Percentiles rank a stretch among this genome's conserved stretches.
These are phyloP conservation scores for Allobates femoralis DNA, from an alignment of 2,797 vertebrate species.

Conservation along the genomic window DNA sequence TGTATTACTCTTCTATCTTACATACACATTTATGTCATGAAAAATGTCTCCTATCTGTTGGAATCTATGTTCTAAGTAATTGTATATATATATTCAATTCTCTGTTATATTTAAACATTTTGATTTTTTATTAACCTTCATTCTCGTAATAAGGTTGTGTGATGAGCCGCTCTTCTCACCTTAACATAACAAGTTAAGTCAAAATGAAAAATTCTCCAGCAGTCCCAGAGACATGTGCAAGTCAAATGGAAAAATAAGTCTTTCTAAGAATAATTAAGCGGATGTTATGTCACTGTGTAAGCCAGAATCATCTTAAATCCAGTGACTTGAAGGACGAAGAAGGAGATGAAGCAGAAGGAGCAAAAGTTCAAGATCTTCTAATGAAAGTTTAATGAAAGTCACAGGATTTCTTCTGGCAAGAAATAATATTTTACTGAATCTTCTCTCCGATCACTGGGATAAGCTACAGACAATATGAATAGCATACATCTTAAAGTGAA, in stretches of 20 bases:
- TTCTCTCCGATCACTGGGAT: not conserved
- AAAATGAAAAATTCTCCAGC: not conserved
- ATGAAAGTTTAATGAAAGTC: not conserved
- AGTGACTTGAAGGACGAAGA: constrained; percentile 6
- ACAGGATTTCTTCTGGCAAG: too few species aligned
- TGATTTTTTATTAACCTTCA: not conserved
- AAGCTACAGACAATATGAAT: too few species aligned
- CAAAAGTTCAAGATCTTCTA: not conserved
- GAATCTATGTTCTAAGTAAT: not conserved
- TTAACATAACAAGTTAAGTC: not conserved
- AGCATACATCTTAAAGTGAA: too few species aligned
- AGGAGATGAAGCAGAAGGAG: not conserved
- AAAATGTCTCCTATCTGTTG: too few species aligned
- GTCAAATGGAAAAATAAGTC: constrained; percentile 19
- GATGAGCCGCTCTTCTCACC: not conserved
- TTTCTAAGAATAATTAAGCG: constrained; percentile 39
- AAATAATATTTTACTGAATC: not conserved
- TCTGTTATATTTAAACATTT: too few species aligned
- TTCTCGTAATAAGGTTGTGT: not conserved
- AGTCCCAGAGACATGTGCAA: constrained; percentile 16
- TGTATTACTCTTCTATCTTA: too few species aligned
- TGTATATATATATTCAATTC: not conserved
- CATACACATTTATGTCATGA: too few species aligned
- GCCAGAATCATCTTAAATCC: constrained; percentile 15
- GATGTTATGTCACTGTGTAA: constrained; percentile 6